Evolutionary conservation across 2,113 vertebrate genomes (phyloP).

Genomic region (Phyllostomus discolor): DNA sequence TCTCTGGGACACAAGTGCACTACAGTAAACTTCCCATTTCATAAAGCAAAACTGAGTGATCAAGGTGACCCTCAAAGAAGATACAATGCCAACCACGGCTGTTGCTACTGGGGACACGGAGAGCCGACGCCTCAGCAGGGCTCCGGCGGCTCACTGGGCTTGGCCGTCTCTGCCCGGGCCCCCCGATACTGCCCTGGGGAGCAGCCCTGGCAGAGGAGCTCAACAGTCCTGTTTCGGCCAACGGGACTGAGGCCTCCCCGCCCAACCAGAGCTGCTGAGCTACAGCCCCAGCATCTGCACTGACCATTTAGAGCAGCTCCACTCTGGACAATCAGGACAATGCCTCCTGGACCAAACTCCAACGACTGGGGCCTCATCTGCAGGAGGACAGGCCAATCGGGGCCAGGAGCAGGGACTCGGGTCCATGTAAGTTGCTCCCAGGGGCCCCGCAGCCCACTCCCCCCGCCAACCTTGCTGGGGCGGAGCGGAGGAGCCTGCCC

Average conservation of each 20-base stretch:
- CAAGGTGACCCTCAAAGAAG: not conserved
- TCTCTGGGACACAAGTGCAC: not conserved
- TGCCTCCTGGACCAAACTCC: not conserved
- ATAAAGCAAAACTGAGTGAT: not conserved
- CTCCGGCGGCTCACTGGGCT: not conserved
- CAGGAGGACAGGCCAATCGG: not conserved
- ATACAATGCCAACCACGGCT: not conserved
- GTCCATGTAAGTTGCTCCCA: not conserved
- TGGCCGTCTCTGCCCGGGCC: not conserved
- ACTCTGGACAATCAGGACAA: not conserved
- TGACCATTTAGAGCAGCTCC: not conserved
- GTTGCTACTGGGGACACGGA: not conserved
- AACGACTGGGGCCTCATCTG: not conserved
- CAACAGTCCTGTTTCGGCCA: not conserved
- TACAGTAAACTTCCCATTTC: not conserved
- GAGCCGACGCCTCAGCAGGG: not conserved
- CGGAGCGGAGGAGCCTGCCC: not conserved
- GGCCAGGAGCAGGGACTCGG: not conserved
- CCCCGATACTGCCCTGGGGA: not conserved
- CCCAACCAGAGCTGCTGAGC: not conserved
- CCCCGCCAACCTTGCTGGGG: not conserved
- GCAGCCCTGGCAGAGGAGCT: not conserved
- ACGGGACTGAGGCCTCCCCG: not conserved
- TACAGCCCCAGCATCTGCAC: not conserved
- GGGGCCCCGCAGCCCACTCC: not conserved